A percentile compares a stretch with the other conserved stretches of the same genome.
phyloP scores from a whole-genome alignment of 2,113 vertebrate species.

The Pheucticus melanocephalus region DNA sequence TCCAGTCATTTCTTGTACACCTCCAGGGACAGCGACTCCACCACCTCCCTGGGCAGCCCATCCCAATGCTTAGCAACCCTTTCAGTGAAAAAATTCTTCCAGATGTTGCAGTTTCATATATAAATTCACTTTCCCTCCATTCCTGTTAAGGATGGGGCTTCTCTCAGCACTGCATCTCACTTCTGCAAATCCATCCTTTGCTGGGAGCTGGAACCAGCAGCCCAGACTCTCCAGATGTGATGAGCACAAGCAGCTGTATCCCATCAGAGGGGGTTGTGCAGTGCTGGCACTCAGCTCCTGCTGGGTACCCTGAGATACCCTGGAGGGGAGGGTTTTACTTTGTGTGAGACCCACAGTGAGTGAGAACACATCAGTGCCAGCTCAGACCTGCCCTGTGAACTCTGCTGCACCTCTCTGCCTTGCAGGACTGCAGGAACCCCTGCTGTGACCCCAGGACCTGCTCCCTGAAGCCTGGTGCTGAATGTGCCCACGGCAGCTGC shows the following conservation, averaged over 20 bases:
- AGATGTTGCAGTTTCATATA: not conserved
- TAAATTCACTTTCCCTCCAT: not conserved
- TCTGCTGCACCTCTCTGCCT: not conserved
- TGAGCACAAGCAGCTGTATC: fast-evolving
- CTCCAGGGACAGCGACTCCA: not conserved
- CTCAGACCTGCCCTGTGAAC: not conserved
- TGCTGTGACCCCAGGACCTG: constrained; percentile 93
- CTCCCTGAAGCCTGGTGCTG: constrained; percentile 84
- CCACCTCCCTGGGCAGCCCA: not conserved
- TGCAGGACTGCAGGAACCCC: constrained; percentile 89
- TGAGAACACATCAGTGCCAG: not conserved
- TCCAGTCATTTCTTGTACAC: not conserved
- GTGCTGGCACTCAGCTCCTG: not conserved
- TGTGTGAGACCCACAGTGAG: not conserved
- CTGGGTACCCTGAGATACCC: not conserved
- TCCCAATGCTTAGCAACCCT: not conserved
- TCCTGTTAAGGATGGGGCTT: not conserved
- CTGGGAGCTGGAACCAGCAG: not conserved
- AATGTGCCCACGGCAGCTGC: constrained; percentile 94
- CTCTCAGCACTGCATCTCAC: not conserved
- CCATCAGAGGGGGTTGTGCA: not conserved
- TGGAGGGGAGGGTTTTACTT: not conserved
- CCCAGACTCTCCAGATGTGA: not conserved
- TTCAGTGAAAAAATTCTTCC: not conserved
- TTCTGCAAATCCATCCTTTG: not conserved